Base-by-base conservation (phyloP, 1,140 invertebrate genomes). In the Nephotettix cincticeps region DNA sequence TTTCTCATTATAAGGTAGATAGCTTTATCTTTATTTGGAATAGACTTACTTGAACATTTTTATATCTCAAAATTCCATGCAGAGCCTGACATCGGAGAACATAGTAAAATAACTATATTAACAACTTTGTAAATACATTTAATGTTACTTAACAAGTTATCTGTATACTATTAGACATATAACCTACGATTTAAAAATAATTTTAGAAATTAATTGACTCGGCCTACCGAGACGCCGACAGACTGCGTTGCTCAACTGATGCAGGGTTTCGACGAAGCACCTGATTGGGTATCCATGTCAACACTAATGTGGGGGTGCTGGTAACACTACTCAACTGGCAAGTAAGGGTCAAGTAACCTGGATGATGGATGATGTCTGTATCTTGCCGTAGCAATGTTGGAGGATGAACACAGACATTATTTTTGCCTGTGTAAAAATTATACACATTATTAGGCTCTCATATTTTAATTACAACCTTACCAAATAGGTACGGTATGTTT, bases 371-470 rank as follows among this genome's bases (percentile, higher is more conserved):
- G 25, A 93, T 88, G 73, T 95, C 92, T 30, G 89, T 87, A 74
- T 93, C 90, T 75, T 91, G 89, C 19, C 92, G 84, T 13, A 92
- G 85, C 19, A 93, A 84, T 0, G 90, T 90, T 51, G 93, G 93
- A 1, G 95, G 94, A 85, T 98, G 96, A 25, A 98, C 95, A 82
- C 96, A 98, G 11, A 98, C 94, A 82, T 98, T 98, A 79, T 98
- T 98, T 76, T 89, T 89, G 63, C 78, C 79, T 80, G 69, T 29
- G n/a, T n/a, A n/a, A n/a, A n/a, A n/a, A n/a, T n/a, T n/a, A n/a
- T n/a, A n/a, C n/a, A n/a, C n/a, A n/a, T n/a, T n/a, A n/a, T n/a
- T n/a, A n/a, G n/a, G n/a, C n/a, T n/a, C n/a, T n/a, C n/a, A n/a
- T n/a, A n/a, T n/a, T n/a, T n/a, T n/a, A n/a, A n/a, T n/a, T n/a